Conservation (phyloP, 2,797 vertebrate genomes). For the Coilia nasus region DNA sequence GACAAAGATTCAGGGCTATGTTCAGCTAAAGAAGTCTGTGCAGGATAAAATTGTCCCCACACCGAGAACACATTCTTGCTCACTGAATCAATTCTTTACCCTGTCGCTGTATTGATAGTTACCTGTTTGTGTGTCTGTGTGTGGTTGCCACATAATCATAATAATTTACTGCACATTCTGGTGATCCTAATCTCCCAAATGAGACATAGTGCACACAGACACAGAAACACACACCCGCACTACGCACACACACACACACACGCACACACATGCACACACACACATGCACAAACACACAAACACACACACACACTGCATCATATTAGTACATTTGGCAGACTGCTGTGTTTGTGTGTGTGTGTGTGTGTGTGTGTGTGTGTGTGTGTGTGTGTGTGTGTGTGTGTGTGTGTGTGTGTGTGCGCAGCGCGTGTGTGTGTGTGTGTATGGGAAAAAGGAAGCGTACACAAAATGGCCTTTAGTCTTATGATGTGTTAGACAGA, state of each 20-base stretch:
- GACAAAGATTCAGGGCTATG: too few relatives aligned
- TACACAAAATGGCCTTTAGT: constrained; percentile 63
- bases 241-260: too few relatives aligned
- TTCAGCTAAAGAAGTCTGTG: too few relatives aligned
- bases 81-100: neutral
- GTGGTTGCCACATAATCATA: too few relatives aligned
- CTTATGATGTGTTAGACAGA: constrained; percentile 67
- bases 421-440: neutral
- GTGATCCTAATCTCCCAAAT: constrained; percentile 75
- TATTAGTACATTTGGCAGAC: neutral
- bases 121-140: too few relatives aligned
- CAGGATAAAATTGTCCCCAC: neutral
- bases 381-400: constrained; percentile 60
- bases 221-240: too few relatives aligned
- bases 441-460: constrained; percentile 52
- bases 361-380: constrained; percentile 59
- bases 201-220: constrained; percentile 74
- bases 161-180: constrained; percentile 62
- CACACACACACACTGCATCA: too few relatives aligned
- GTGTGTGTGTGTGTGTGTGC: constrained; percentile 56
- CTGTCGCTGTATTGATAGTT: too few relatives aligned
- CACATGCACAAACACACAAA: constrained; percentile 57
- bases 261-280: constrained; percentile 48
- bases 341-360: constrained; percentile 55
- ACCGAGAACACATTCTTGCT: neutral